A percentile compares a stretch with the other conserved stretches of the same genome.
These are phyloP conservation scores for Pteruthius melanotis DNA, from an alignment of 2,113 vertebrate genomes.

Conservation along the genomic window DNA sequence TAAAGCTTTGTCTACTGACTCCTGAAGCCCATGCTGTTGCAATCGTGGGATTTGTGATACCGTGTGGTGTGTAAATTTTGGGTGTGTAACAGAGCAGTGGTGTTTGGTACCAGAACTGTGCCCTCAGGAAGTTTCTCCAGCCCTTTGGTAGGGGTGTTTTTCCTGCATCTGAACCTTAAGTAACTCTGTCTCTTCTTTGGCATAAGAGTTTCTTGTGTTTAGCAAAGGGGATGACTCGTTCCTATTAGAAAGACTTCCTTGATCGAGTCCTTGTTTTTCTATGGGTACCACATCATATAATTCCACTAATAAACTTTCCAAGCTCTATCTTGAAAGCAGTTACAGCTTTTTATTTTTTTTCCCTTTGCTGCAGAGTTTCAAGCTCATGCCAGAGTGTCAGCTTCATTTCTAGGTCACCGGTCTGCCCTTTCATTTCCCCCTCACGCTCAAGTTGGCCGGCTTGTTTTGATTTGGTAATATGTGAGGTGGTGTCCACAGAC, in stretches of 20 bases:
- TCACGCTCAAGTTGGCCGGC: neutral
- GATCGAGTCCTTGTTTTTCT: neutral
- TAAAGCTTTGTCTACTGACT: neutral
- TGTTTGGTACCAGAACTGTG: neutral
- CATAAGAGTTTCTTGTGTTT: neutral
- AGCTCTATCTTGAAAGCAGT: neutral
- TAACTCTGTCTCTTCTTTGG: neutral
- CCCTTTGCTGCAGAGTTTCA: neutral
- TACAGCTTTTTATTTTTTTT: neutral
- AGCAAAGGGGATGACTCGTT: neutral
- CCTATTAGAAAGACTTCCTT: neutral
- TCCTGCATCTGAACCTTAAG: neutral
- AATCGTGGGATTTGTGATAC: rapidly evolving
- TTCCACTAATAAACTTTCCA: neutral
- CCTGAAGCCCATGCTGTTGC: rapidly evolving
- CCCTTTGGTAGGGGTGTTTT: neutral
- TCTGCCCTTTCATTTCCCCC: conserved; percentile 56
- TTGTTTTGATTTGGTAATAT: conserved; percentile 57
- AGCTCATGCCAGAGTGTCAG: neutral
- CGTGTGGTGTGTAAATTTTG: neutral
- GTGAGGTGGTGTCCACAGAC: conserved; percentile 43
- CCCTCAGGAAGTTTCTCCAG: neutral
- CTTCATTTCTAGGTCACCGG: conserved; percentile 45
- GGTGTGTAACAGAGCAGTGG: neutral
- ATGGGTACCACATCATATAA: neutral